These are phyloP conservation scores for Mechanitis messenoides DNA, from an alignment of 2,888 invertebrate genomes.

Conservation along the genomic window DNA sequence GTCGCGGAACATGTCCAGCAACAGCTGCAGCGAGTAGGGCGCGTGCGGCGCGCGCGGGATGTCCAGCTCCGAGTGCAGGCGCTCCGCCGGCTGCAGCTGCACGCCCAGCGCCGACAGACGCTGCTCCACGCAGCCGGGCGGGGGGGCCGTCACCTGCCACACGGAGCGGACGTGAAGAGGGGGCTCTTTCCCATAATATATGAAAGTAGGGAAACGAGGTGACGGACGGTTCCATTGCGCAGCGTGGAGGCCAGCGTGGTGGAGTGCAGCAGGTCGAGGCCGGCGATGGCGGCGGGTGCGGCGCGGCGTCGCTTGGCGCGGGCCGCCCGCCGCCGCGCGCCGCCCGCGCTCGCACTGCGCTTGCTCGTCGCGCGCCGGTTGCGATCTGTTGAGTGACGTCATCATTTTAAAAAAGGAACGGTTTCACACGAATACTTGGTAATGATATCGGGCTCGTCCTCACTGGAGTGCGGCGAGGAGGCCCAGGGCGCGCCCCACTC, in stretches of 20 bases:
- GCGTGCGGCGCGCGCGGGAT: conserved; percentile 87
- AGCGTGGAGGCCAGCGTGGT: conserved; percentile 92
- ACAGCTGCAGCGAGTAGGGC: conserved; percentile 90
- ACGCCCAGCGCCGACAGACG: conserved; percentile 88
- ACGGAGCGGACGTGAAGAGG: not conserved
- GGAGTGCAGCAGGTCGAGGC: conserved; percentile 91
- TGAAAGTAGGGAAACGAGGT: too few relatives aligned
- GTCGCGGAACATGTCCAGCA: conserved; percentile 89
- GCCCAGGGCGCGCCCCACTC: conserved; percentile 76
- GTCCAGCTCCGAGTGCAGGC: conserved; percentile 87
- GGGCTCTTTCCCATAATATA: too few relatives aligned
- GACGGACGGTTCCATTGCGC: conserved; percentile 78
- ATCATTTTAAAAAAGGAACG: not conserved
- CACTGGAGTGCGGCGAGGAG: conserved; percentile 65
- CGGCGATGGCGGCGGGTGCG: conserved; percentile 83
- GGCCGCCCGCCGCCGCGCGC: conserved; percentile 54
- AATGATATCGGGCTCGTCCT: conserved; percentile 24
- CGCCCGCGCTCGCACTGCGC: conserved; percentile 70
- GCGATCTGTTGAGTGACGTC: conserved; percentile 44
- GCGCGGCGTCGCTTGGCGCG: conserved; percentile 62
- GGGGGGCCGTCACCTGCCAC: conserved; percentile 81
- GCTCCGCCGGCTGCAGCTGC: conserved; percentile 77
- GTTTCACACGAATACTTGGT: too few relatives aligned
- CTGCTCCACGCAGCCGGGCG: conserved; percentile 94
- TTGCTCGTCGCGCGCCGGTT: conserved; percentile 62